These are phyloP conservation scores for Rhabdophis nuchalis DNA, from an alignment of 2,797 vertebrate species.

Conservation along the genomic window DNA sequence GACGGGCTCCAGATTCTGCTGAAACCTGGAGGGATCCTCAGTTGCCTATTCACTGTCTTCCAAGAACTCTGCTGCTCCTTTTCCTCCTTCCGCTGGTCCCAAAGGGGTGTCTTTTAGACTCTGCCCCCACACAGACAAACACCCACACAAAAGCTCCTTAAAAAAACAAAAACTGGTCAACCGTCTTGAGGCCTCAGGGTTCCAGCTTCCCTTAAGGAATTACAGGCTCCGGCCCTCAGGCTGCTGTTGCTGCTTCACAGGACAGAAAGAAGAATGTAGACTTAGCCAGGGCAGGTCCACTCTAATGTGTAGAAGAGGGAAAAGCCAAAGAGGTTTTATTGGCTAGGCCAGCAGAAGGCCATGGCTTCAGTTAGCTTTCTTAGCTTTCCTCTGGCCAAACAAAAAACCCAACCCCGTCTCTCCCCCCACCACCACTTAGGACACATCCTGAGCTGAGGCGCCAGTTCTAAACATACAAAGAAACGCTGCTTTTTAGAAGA, in stretches of 20 bases:
- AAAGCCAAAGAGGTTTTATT: not conserved
- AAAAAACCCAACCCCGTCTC: not conserved
- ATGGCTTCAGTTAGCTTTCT: too few species aligned
- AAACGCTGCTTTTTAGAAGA: not conserved
- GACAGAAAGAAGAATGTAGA: not conserved
- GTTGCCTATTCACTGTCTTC: not conserved
- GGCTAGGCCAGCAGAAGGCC: not conserved
- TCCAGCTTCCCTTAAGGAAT: not conserved
- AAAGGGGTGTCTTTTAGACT: not conserved
- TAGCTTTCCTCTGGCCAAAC: not conserved
- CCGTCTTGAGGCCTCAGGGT: conserved; percentile 18
- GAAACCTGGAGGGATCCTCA: not conserved
- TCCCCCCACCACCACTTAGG: not conserved
- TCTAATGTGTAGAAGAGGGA: not conserved
- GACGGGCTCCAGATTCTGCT: not conserved
- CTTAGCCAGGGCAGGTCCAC: not conserved
- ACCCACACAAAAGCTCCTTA: not conserved
- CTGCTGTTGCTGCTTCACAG: not conserved
- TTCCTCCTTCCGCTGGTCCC: not conserved
- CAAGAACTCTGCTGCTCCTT: not conserved
- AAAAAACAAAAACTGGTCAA: not conserved
- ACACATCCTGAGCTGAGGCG: not conserved
- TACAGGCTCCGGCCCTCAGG: not conserved
- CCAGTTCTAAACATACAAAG: not conserved
- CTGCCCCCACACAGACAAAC: not conserved